Conservation (phyloP, 2,797 vertebrate species). For the Sphenodon punctatus region DNA sequence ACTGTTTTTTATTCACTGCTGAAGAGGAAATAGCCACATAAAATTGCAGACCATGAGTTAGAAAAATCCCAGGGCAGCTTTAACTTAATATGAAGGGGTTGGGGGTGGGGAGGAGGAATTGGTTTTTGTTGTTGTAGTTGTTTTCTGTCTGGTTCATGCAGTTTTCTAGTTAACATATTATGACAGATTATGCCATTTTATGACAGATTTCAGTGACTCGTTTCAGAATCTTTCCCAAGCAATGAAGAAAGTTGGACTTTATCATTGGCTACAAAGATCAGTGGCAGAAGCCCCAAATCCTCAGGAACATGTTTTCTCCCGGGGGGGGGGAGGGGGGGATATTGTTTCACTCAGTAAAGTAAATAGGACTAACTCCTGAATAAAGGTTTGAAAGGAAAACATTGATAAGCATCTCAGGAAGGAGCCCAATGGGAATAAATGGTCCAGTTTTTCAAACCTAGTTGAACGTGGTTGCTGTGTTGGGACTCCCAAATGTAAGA, state of each 20-base stretch:
- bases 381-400: neutral
- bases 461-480: too few relatives aligned
- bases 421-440: accelerated
- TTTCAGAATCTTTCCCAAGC: conserved; percentile 18
- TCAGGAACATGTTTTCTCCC: neutral
- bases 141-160: neutral
- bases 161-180: conserved; percentile 29
- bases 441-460: accelerated
- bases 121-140: conserved; percentile 9
- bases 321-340: too few relatives aligned
- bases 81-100: conserved; percentile 33
- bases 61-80: conserved; percentile 57
- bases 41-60: conserved; percentile 43
- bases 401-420: accelerated
- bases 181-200: conserved; percentile 47
- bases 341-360: accelerated
- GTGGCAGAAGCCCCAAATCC: accelerated
- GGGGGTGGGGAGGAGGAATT: too few relatives aligned
- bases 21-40: conserved; percentile 53
- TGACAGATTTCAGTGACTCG: neutral
- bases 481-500: too few relatives aligned
- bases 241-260: neutral
- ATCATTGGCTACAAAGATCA: neutral
- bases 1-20: conserved; percentile 65
- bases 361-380: accelerated